Percentiles rank a stretch among this genome's conserved stretches.
Evolutionary conservation across 2,888 invertebrate species (phyloP).

Genomic region (Andrena bucephala): DNA sequence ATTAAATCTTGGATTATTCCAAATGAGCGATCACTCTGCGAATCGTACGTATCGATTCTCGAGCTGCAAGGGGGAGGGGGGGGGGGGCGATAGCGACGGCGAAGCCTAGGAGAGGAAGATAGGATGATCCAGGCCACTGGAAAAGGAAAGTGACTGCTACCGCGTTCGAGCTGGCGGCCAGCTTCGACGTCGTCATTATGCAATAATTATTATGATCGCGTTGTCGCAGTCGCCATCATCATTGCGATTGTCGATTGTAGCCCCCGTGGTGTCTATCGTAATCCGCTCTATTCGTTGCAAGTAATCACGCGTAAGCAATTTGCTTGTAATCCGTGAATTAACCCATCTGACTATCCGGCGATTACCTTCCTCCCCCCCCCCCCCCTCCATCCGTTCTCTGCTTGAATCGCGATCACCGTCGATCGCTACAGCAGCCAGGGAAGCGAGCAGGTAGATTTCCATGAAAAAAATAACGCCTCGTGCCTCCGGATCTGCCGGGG

Average conservation of each 20-base stretch:
- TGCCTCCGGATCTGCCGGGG: neutral
- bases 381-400: neutral
- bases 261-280: slow-evolving; percentile 55
- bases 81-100: slow-evolving; percentile 59
- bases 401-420: slow-evolving; percentile 1
- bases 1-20: too few relatives aligned
- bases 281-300: slow-evolving; percentile 56
- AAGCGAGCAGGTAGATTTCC: neutral
- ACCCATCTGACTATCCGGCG: neutral
- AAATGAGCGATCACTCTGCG: neutral
- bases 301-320: slow-evolving; percentile 51
- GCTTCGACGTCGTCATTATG: slow-evolving; percentile 74
- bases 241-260: slow-evolving; percentile 63
- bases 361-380: too few relatives aligned
- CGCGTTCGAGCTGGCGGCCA: slow-evolving; percentile 72
- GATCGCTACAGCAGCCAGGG: neutral
- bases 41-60: neutral
- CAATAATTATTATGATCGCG: slow-evolving; percentile 81
- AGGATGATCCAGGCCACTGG: slow-evolving; percentile 83
- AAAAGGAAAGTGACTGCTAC: slow-evolving; percentile 83
- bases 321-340: neutral
- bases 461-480: neutral
- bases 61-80: slow-evolving; percentile 35
- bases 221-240: slow-evolving; percentile 66
- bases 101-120: slow-evolving; percentile 76